Evolutionary conservation across 2,113 vertebrate species (phyloP), one percentile per base, ranked within the genome.

Genomic region (Cochlearius cochlearius): DNA sequence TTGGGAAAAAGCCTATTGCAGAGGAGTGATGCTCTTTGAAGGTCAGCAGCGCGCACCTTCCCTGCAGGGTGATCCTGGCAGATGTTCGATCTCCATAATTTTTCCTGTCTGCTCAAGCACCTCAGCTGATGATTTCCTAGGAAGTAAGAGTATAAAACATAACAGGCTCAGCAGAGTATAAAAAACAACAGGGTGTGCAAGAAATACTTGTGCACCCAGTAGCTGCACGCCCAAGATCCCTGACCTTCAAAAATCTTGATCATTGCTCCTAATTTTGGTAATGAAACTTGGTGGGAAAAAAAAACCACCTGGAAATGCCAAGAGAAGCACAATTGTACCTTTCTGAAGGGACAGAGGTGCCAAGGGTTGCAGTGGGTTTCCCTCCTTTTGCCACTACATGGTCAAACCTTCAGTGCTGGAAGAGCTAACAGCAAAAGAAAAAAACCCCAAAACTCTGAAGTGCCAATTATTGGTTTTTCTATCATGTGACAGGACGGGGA

Each of bases 401-500:
- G 39, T 60, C 47, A 77, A 69, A 55, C 12, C 3, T n/a, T 39
- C 50, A 47, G 7, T 0, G 2, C 23, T 60, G 34, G 17, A 87
- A 92, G 4, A 62, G 19, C 12, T 45, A 58, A 43, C 4, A 78
- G 36, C 41, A 78, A 71, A 67, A 32, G 15, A 10, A 68, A 55
- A 78, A 30, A 32, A 26, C 1, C 2, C 17, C 26, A 12, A 8
- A 81, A 14, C 4, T 9, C 78, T 49, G 26, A 39, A 47, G 38
- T 20, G 26, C 29, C 4, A 1, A 4, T 29, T 47, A 12, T 5
- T 21, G 66, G 30, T 11, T 92, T 68, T 66, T 41, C 49, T n/a
- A 2, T 32, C 30, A 18, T 1, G 0, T 39, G 38, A 21, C 4
- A 4, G 7, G 12, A 29, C 32, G 22, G 19, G 50, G n/a, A 78